Base-by-base conservation (phyloP, 2,113 vertebrate species). In the Brevimyrus niger region DNA sequence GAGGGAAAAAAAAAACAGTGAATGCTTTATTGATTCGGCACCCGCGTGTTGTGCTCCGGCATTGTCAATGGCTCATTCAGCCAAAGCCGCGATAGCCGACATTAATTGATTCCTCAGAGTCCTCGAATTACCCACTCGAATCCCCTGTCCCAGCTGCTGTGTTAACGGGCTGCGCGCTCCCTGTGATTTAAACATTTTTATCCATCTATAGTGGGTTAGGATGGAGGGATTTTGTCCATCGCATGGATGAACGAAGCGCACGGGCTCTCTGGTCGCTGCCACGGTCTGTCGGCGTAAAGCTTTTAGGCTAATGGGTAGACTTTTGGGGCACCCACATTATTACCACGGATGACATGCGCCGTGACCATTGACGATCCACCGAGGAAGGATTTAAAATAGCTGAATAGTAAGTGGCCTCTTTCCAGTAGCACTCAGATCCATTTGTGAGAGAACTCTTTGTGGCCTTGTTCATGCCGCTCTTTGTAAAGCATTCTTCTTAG, bases 1-100 rank as follows among this genome's bases (percentile, higher is more conserved):
- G 73, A 38, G 73, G 69, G 4, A 73, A n/a, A 76, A 76, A 73
- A 35, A 35, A 38, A 31, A 42, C 73, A 80, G 31, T 80, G 73
- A 80, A 80, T 80, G 73, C 73, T 35, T 80, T 80, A 80, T 80
- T 80, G 73, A 80, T 80, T 80, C 73, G 35, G 35, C 73, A 80
- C 73, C 73, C 35, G 73, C 35, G 73, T 80, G 35, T 80, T 42
- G 42, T n/a, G 31, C 73, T 42, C 73, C 35, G 5, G 73, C 73
- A 80, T 80, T 80, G 73, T 80, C 73, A 80, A 80, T 42, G 73
- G 73, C 31, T 42, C 73, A 80, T 80, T 80, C 73, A 80, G 73
- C 73, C 13, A n/a, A 80, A 80, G 31, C 31, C 35, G 17, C 35
- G 61, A 80, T 80, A 80, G 73, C 31, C 73, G 31, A 42, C 73